Percentiles rank a stretch among this genome's conserved stretches.
These are phyloP conservation scores for Diglossa cyanea DNA, from an alignment of 2,797 vertebrate species.

Conservation along the genomic window DNA sequence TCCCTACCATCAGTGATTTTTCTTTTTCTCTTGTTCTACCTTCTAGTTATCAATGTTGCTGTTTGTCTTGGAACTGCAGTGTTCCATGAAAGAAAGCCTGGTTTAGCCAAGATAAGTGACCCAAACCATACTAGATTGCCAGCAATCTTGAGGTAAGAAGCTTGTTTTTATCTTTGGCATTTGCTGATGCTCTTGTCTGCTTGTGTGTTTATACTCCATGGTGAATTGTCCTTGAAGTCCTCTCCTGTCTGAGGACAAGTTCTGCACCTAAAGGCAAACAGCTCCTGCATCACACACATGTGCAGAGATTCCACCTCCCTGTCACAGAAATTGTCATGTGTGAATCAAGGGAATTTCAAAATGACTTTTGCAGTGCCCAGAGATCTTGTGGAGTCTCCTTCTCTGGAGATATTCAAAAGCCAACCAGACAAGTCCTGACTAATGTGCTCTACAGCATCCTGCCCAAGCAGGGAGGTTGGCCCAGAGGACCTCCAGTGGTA, in stretches of 20 bases:
- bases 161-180: not conserved
- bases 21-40: not conserved
- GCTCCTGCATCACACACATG: not conserved
- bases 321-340: not conserved
- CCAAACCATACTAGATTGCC: not conserved
- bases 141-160: not conserved
- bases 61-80: not conserved
- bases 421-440: not conserved
- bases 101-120: not conserved
- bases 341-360: not conserved
- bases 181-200: not conserved
- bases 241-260: not conserved
- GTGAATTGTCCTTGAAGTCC: not conserved
- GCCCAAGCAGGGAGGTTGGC: not conserved
- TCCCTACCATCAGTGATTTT: not conserved
- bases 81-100: not conserved
- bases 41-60: not conserved
- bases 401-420: not conserved
- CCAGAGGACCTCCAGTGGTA: not conserved
- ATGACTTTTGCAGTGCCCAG: not conserved
- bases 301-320: not conserved
- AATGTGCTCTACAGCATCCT: rapidly evolving
- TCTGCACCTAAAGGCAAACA: not conserved
- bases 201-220: not conserved
- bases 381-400: not conserved